Conservation (phyloP, 2,797 vertebrate genomes). For the Chromis chromis region DNA sequence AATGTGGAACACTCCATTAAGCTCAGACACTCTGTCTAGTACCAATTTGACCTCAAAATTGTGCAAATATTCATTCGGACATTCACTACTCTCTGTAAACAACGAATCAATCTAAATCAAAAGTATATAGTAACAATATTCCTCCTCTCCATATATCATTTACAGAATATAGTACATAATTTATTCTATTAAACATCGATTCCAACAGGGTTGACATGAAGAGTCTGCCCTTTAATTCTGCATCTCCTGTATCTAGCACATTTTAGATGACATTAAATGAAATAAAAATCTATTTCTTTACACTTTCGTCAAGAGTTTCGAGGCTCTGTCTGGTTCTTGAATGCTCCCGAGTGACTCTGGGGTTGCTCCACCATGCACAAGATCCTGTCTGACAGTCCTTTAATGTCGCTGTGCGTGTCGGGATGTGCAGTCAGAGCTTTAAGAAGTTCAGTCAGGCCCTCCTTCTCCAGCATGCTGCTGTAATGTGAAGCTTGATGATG, state of each 20-base stretch:
- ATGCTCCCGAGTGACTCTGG: slow-evolving; percentile 74
- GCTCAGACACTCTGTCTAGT: neutral
- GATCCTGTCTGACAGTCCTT: slow-evolving; percentile 87
- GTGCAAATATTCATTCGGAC: slow-evolving; percentile 1
- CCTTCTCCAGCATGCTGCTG: slow-evolving; percentile 90
- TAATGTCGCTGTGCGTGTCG: slow-evolving; percentile 88
- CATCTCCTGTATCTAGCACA: neutral
- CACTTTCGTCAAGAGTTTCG: slow-evolving; percentile 35
- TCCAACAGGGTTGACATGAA: neutral
- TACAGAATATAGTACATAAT: neutral
- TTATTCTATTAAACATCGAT: slow-evolving; percentile 19
- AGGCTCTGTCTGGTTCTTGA: slow-evolving; percentile 58
- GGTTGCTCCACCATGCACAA: slow-evolving; percentile 86
- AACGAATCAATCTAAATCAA: neutral
- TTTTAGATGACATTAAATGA: slow-evolving; percentile 11
- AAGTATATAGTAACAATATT: neutral
- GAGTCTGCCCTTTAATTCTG: neutral
- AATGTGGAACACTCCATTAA: slow-evolving; percentile 13
- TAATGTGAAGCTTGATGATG: slow-evolving; percentile 87
- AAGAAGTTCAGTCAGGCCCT: slow-evolving; percentile 89
- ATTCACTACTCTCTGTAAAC: neutral
- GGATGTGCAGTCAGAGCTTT: slow-evolving; percentile 87
- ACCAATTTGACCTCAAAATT: slow-evolving; percentile 3
- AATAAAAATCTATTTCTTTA: neutral
- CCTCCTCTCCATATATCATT: slow-evolving; percentile 9